Evolutionary conservation across 2,113 vertebrate species (phyloP).

Genomic region (Microcebus lehilahytsara): DNA sequence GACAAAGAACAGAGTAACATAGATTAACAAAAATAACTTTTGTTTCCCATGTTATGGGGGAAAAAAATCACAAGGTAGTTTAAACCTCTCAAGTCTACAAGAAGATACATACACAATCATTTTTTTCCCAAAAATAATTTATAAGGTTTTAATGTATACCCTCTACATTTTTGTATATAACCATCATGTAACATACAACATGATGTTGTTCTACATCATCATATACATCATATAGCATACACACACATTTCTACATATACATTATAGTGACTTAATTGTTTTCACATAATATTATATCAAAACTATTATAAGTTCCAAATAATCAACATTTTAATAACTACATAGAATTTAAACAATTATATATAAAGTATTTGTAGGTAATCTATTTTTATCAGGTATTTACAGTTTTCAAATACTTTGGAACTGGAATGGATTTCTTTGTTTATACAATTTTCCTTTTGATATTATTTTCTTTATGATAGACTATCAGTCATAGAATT

Average conservation of each 20-base stretch:
- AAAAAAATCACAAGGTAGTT: constrained; percentile 52
- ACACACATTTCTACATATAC: neutral
- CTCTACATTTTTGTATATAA: neutral
- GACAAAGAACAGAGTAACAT: constrained; percentile 67
- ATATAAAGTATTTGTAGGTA: neutral
- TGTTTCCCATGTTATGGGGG: constrained; percentile 67
- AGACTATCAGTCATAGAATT: neutral
- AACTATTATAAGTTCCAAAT: neutral
- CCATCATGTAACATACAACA: neutral
- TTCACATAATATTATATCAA: neutral
- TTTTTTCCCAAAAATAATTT: too few relatives aligned
- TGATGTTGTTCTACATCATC: neutral
- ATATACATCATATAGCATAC: fast-evolving
- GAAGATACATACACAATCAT: too few relatives aligned
- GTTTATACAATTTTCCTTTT: neutral
- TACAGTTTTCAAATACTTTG: neutral
- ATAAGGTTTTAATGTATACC: too few relatives aligned
- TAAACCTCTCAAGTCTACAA: constrained; percentile 26
- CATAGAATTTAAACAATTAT: neutral
- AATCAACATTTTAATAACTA: neutral
- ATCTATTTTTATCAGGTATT: neutral
- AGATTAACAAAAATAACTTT: constrained; percentile 42
- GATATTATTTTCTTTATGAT: neutral
- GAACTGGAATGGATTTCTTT: neutral
- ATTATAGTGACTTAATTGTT: neutral